Conservation (phyloP, 2,113 vertebrate species). For the Arothron firmamentum region DNA sequence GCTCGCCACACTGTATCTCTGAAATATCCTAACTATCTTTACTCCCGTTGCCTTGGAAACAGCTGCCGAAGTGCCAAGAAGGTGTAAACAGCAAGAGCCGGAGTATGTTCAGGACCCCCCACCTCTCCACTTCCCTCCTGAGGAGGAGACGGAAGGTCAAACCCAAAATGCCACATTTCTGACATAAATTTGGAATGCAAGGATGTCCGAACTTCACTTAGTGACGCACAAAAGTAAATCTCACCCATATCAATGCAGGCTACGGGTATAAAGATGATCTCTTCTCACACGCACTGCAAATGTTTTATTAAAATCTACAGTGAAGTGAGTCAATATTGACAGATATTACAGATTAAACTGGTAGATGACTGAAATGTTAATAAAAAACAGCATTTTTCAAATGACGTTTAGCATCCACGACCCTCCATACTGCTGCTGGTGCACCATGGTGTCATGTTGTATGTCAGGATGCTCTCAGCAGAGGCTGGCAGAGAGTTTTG, state of each 20-base stretch:
- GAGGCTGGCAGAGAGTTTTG: too few relatives aligned
- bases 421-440: too few relatives aligned
- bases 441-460: too few relatives aligned
- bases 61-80: conserved; percentile 56
- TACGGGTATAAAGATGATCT: background rate
- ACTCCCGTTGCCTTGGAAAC: conserved; percentile 71
- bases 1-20: conserved; percentile 20
- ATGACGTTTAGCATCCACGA: too few relatives aligned
- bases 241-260: background rate
- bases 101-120: conserved; percentile 14
- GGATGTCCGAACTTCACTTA: conserved; percentile 10
- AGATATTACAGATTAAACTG: too few relatives aligned
- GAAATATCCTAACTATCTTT: conserved; percentile 58
- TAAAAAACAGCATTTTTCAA: too few relatives aligned
- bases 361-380: too few relatives aligned
- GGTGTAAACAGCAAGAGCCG: conserved; percentile 63
- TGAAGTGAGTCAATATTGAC: too few relatives aligned
- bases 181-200: too few relatives aligned
- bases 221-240: background rate
- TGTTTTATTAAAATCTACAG: background rate
- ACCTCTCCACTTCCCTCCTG: conserved; percentile 7
- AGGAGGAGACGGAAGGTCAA: conserved; percentile 31
- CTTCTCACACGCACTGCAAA: too few relatives aligned
- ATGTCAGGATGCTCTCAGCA: too few relatives aligned
- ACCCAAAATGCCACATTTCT: conserved; percentile 43